Evolutionary conservation across 1,140 invertebrate genomes (phyloP), one percentile per base, ranked within the genome.

Genomic region (Eupristina koningsbergeri): DNA sequence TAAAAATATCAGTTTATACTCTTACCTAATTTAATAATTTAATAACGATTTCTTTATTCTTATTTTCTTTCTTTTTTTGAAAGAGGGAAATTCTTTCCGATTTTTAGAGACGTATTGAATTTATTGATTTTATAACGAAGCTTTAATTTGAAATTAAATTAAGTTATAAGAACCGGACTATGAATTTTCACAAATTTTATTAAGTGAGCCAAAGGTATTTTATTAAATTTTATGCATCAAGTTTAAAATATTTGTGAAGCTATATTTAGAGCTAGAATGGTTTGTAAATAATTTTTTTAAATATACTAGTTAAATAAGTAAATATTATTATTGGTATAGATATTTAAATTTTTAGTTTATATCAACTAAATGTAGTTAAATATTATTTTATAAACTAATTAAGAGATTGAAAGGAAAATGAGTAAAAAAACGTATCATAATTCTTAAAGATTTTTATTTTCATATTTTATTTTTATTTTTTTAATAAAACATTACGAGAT

Each of bases 401-500:
- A 6, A 26, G 26, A 3, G 22, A 31, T 53, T 58, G 1, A 73
- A 41, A 41, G 50, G 50, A 5, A 39, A 8, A 31, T 29, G 78
- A 58, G 58, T 61, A 83, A 15, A 29, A 77, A 81, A 34, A 45
- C 75, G 13, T 36, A 19, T 29, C 5, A 63, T 69, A 71, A 76
- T 73, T 79, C 69, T 84, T 84, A 39, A 79, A 79, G n/a, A 84
- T 84, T 84, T 84, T 84, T 84, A 84, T 84, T 84, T 26, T 69
- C 64, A 83, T 84, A 67, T 74, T 84, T 69, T 84, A 47, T 80
- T 50, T 74, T 79, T 39, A 73, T 41, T 17, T 83, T 50, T 29
- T 83, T 61, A 78, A 78, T 64, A 79, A 63, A 29, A 78, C 36
- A 73, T 39, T 71, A 75, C 47, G 75, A 78, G 50, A 47, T 61